A percentile compares a stretch with the other conserved stretches of the same genome.
phyloP scores from a whole-genome alignment of 2,797 vertebrate species.

The Trachops cirrhosus region DNA sequence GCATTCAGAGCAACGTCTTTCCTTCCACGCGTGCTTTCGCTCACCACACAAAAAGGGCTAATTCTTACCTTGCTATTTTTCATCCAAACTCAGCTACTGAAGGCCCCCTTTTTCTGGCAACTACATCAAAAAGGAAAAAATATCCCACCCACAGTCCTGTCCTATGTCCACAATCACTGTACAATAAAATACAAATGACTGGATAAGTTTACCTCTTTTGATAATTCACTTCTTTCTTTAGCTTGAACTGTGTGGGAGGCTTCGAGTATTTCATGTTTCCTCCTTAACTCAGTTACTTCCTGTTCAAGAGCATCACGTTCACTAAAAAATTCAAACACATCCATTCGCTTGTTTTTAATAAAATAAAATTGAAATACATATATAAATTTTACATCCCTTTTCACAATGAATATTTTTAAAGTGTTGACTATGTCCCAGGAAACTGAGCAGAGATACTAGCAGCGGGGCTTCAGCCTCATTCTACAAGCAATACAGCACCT shows the following conservation, averaged over 20 bases:
- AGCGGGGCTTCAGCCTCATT: not conserved
- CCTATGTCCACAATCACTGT: not conserved
- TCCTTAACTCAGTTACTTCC: constrained; percentile 89
- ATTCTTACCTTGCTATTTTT: not conserved
- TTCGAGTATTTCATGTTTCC: constrained; percentile 89
- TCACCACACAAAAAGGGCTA: not conserved
- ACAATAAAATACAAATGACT: not conserved
- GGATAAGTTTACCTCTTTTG: constrained; percentile 90
- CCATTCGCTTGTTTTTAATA: constrained; percentile 49
- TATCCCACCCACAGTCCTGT: not conserved
- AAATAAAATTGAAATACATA: constrained; percentile 46
- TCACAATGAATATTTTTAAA: not conserved
- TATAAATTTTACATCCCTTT: not conserved
- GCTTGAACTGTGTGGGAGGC: constrained; percentile 84
- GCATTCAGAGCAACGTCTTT: not conserved
- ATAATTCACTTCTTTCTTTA: constrained; percentile 91
- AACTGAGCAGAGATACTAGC: not conserved
- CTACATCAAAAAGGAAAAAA: constrained; percentile 31
- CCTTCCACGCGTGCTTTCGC: not conserved
- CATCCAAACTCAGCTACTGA: not conserved
- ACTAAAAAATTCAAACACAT: constrained; percentile 79
- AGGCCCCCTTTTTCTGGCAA: not conserved
- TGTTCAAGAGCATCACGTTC: constrained; percentile 92
- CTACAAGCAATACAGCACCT: not conserved
- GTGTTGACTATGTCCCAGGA: not conserved